These are phyloP conservation scores for Electrona antarctica DNA, from an alignment of 2,113 vertebrate genomes.

Conservation along the genomic window DNA sequence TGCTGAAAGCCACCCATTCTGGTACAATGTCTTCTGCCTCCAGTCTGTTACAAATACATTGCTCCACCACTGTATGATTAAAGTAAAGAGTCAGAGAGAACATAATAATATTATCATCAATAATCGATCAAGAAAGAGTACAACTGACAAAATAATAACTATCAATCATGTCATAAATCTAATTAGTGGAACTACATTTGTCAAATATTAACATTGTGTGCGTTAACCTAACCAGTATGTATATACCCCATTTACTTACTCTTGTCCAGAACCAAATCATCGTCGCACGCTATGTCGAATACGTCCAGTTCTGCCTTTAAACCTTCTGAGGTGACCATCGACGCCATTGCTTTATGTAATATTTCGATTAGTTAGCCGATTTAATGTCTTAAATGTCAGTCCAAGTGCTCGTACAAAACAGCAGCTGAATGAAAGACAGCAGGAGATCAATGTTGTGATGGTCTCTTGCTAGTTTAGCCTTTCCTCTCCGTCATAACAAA, in stretches of 20 bases:
- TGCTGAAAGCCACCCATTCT: conserved; percentile 87
- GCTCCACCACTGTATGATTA: conserved; percentile 82
- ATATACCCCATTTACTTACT: conserved; percentile 63
- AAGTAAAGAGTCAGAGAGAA: background rate
- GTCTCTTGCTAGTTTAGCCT: background rate
- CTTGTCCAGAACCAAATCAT: conserved; percentile 74
- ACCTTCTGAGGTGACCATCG: conserved; percentile 48
- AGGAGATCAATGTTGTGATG: background rate
- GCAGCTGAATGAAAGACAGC: background rate
- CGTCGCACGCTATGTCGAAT: conserved; percentile 64
- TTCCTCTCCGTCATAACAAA: conserved; percentile 14
- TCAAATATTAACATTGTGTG: too few relatives aligned
- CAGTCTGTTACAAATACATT: conserved; percentile 81
- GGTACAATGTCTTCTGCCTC: conserved; percentile 71
- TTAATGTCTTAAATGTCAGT: background rate
- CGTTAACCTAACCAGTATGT: too few relatives aligned
- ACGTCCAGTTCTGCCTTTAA: conserved; percentile 68
- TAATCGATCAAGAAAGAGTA: background rate
- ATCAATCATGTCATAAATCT: too few relatives aligned
- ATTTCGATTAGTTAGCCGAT: too few relatives aligned
- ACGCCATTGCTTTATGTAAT: conserved; percentile 54
- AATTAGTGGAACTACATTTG: too few relatives aligned
- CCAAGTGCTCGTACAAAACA: background rate
- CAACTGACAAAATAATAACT: too few relatives aligned
- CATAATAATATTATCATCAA: background rate